These are phyloP conservation scores for Bellardia pandia DNA, from an alignment of 2,888 invertebrate genomes.

Conservation along the genomic window DNA sequence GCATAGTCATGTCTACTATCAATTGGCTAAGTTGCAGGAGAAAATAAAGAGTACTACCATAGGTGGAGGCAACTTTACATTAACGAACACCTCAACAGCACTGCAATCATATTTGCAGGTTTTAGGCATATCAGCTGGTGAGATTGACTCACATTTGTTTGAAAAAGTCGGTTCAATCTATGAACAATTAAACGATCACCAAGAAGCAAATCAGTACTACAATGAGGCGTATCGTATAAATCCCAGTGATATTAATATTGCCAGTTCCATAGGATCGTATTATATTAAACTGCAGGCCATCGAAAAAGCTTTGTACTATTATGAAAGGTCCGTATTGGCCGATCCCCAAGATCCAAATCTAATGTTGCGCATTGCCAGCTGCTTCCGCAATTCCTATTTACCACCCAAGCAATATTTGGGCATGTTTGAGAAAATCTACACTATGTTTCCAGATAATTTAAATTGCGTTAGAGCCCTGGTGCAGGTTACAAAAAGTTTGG, in stretches of 20 bases:
- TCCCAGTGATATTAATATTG: slow-evolving; percentile 86
- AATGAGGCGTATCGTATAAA: slow-evolving; percentile 83
- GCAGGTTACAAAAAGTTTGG: slow-evolving; percentile 86
- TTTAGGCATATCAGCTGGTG: slow-evolving; percentile 91
- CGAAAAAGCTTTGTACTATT: slow-evolving; percentile 93
- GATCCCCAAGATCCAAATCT: slow-evolving; percentile 93
- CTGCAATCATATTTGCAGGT: slow-evolving; percentile 90
- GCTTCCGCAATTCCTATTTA: slow-evolving; percentile 90
- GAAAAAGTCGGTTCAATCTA: slow-evolving; percentile 95
- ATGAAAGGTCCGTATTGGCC: slow-evolving; percentile 91
- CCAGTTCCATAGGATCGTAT: slow-evolving; percentile 95
- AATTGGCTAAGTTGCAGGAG: slow-evolving; percentile 92
- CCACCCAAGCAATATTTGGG: slow-evolving; percentile 85
- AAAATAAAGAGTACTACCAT: slow-evolving; percentile 78
- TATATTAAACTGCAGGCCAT: slow-evolving; percentile 94
- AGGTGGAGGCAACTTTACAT: slow-evolving; percentile 71
- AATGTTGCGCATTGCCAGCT: slow-evolving; percentile 93
- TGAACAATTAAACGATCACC: slow-evolving; percentile 95
- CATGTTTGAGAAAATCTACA: slow-evolving; percentile 87
- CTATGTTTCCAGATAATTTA: slow-evolving; percentile 96
- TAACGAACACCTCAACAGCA: slow-evolving; percentile 84
- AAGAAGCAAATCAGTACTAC: slow-evolving; percentile 88
- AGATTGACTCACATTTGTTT: slow-evolving; percentile 94
- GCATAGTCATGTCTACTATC: slow-evolving; percentile 87
- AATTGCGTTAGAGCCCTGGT: slow-evolving; percentile 91